Conservation (phyloP, 2,113 vertebrate species). For the Lagopus muta region DNA sequence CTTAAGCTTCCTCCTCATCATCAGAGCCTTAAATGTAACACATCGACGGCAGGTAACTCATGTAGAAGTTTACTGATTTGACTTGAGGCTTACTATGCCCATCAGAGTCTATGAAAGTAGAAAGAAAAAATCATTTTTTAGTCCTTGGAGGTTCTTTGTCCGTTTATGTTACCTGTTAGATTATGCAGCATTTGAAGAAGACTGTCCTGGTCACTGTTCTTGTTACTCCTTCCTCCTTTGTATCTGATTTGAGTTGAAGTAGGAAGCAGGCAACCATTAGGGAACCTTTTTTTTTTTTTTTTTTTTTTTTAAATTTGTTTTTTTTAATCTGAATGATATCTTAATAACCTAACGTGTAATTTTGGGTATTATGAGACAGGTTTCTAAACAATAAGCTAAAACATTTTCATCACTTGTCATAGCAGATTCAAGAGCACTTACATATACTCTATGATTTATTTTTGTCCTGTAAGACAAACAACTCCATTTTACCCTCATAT, state of each 20-base stretch:
- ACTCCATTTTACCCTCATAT: not conserved
- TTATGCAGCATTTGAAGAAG: not conserved
- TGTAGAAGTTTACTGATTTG: not conserved
- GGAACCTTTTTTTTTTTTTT: not conserved
- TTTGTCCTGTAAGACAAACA: not conserved
- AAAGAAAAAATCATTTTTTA: not conserved
- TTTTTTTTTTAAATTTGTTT: not conserved
- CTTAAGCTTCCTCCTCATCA: not conserved
- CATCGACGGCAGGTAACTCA: not conserved
- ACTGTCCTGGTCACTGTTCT: not conserved
- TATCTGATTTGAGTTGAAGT: not conserved
- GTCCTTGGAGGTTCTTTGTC: not conserved
- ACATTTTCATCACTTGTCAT: not conserved
- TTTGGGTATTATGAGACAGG: not conserved
- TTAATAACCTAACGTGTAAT: not conserved
- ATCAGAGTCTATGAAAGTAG: not conserved
- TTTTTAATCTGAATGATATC: conserved; percentile 1
- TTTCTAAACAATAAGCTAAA: not conserved
- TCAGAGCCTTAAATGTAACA: not conserved
- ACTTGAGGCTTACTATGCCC: too few species aligned
- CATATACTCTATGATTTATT: not conserved
- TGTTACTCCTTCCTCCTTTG: conserved; percentile 13
- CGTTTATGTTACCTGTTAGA: conserved; percentile 36
- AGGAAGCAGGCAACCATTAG: not conserved
- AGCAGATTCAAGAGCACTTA: not conserved